Conservation (phyloP, 2,797 vertebrate species). For the Semaprochilodus insignis region DNA sequence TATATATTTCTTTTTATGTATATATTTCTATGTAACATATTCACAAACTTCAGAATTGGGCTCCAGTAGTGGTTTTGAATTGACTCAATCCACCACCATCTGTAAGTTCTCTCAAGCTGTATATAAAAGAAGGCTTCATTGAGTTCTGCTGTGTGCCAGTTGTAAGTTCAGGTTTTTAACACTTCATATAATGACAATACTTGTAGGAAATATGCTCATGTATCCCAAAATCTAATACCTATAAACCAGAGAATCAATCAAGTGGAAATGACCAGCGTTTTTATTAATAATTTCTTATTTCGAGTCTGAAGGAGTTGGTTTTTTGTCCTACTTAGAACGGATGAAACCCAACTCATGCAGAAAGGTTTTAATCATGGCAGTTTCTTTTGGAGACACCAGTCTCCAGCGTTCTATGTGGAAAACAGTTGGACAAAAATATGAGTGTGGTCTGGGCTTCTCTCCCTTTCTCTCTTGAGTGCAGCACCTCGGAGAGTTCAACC, state of each 20-base stretch:
- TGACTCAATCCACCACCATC: not conserved
- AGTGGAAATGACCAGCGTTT: slow-evolving; percentile 27
- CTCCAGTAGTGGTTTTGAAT: not conserved
- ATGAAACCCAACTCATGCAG: slow-evolving; percentile 32
- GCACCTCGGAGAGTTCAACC: slow-evolving; percentile 66
- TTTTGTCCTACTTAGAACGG: slow-evolving; percentile 26
- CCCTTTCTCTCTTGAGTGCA: slow-evolving; percentile 40
- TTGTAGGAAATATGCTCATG: slow-evolving; percentile 12
- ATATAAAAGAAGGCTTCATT: slow-evolving; percentile 20
- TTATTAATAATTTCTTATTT: not conserved
- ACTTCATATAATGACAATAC: not conserved
- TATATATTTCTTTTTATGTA: too few species aligned
- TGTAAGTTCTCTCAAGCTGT: not conserved
- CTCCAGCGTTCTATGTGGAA: slow-evolving; percentile 64
- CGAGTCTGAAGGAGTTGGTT: slow-evolving; percentile 27
- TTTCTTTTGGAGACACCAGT: slow-evolving; percentile 57
- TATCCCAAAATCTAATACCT: slow-evolving; percentile 31
- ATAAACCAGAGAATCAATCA: slow-evolving; percentile 37
- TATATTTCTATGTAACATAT: not conserved
- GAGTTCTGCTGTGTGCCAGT: slow-evolving; percentile 2
- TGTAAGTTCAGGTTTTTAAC: slow-evolving; percentile 14
- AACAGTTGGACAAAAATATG: slow-evolving; percentile 69
- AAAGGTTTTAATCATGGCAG: slow-evolving; percentile 46
- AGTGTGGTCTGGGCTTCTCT: slow-evolving; percentile 61
- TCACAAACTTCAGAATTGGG: not conserved